Percentiles rank a stretch among this genome's conserved stretches.
phyloP scores from a whole-genome alignment of 2,113 vertebrate genomes.

The Pomatorhinus ruficollis region DNA sequence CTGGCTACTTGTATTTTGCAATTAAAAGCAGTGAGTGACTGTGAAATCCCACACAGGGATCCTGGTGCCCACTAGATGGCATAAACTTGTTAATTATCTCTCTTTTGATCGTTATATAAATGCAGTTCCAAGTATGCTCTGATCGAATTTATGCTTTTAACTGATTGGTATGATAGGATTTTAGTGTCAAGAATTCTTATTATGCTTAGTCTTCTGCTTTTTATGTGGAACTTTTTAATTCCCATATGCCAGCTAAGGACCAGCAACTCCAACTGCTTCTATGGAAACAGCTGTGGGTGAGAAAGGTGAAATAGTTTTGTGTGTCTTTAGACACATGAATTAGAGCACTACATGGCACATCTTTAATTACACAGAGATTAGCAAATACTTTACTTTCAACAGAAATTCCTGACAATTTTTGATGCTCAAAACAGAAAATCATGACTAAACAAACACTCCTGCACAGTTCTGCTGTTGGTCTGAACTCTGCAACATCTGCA shows the following conservation, averaged over 20 bases:
- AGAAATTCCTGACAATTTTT: neutral
- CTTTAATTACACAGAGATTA: neutral
- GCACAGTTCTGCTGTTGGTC: neutral
- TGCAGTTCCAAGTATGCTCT: neutral
- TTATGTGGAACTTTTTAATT: neutral
- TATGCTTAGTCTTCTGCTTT: neutral
- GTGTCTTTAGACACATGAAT: neutral
- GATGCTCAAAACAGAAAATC: neutral
- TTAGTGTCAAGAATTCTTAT: neutral
- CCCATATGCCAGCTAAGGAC: neutral
- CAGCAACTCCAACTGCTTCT: neutral
- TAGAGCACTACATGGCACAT: neutral
- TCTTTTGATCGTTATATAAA: neutral
- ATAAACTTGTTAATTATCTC: neutral
- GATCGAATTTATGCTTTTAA: neutral
- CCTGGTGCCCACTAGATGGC: conserved; percentile 55
- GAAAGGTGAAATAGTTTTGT: neutral
- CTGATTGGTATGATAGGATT: neutral
- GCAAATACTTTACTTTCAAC: neutral
- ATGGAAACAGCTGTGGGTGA: neutral
- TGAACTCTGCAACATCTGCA: neutral
- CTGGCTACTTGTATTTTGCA: neutral
- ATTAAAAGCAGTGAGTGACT: neutral
- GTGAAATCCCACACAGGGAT: neutral
- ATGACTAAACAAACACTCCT: neutral